A percentile compares a stretch with the other conserved stretches of the same genome.
Evolutionary conservation across 2,888 invertebrate genomes (phyloP).

Genomic region (Pteria penguin): DNA sequence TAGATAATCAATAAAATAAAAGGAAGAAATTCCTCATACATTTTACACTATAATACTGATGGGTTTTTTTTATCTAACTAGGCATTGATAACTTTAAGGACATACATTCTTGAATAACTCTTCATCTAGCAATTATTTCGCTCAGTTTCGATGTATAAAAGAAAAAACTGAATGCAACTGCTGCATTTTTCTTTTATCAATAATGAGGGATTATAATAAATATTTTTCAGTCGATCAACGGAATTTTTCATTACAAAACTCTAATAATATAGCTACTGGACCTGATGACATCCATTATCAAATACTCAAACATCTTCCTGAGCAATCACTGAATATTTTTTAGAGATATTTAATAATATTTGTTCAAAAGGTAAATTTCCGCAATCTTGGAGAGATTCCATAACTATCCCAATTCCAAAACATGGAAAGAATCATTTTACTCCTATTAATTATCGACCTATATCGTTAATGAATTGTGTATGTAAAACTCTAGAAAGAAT

Average conservation of each 20-base stretch:
- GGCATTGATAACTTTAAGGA: neutral
- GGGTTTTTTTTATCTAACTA: neutral
- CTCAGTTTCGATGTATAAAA: no score
- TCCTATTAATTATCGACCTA: constrained; percentile 53
- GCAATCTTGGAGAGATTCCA: constrained; percentile 36
- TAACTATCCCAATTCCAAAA: constrained; percentile 44
- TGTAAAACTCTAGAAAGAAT: no score
- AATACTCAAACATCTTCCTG: neutral
- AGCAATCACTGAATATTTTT: neutral
- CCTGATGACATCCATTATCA: constrained; percentile 9
- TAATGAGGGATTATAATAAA: neutral
- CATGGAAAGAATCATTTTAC: constrained; percentile 40
- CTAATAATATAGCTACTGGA: constrained; percentile 1
- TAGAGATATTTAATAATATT: neutral
- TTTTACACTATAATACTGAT: neutral
- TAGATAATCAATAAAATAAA: constrained; percentile 5
- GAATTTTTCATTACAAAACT: neutral
- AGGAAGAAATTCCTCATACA: neutral
- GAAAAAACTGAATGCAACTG: neutral
- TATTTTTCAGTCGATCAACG: neutral
- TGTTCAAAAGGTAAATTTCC: constrained; percentile 14
- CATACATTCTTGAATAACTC: neutral
- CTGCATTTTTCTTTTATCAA: neutral
- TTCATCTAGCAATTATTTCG: neutral
- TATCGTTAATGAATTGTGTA: constrained; percentile 56